These are phyloP conservation scores for Alethe castanea DNA, from an alignment of 2,113 vertebrate species.

Conservation along the genomic window DNA sequence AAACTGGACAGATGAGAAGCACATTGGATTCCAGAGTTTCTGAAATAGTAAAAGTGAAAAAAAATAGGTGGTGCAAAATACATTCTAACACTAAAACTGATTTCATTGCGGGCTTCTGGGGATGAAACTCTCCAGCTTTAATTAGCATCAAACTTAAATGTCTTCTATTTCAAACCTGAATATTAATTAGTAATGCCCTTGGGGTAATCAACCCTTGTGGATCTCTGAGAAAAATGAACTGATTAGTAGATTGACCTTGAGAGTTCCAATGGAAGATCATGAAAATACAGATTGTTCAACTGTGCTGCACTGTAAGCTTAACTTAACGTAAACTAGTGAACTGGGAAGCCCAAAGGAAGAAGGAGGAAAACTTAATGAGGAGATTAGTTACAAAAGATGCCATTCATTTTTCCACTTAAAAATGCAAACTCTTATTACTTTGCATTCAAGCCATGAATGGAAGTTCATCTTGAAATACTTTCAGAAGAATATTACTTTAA, in stretches of 20 bases:
- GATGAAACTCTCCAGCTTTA: conserved; percentile 24
- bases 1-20: not conserved
- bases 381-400: not conserved
- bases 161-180: conserved; percentile 40
- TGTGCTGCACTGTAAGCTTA: not conserved
- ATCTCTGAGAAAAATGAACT: conserved; percentile 54
- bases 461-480: not conserved
- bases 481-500: not conserved
- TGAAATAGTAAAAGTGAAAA: not conserved
- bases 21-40: not conserved
- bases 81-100: not conserved
- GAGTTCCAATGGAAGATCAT: not conserved
- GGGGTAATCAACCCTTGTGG: conserved; percentile 40
- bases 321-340: not conserved
- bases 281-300: conserved; percentile 26
- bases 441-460: not conserved
- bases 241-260: conserved; percentile 64
- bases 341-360: not conserved
- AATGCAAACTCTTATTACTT: not conserved
- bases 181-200: conserved; percentile 60
- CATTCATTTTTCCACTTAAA: not conserved
- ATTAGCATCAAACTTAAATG: conserved; percentile 43
- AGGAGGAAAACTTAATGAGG: not conserved
- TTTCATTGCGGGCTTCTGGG: not conserved
- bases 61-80: not conserved